These are phyloP conservation scores for Heliornis fulica DNA, from an alignment of 2,113 vertebrate species.

Conservation along the genomic window DNA sequence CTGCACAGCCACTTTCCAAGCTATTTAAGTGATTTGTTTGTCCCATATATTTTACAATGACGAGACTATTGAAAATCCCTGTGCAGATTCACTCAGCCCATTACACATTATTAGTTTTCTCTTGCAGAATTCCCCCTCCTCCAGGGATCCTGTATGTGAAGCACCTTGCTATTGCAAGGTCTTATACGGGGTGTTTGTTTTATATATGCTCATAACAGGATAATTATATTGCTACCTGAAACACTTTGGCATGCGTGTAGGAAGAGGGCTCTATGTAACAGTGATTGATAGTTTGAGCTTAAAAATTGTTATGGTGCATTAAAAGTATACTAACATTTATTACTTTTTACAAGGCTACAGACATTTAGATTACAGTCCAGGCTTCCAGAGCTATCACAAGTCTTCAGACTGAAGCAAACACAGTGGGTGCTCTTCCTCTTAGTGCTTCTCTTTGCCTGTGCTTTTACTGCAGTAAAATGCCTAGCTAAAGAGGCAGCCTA, in stretches of 20 bases:
- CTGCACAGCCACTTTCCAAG: slow-evolving; percentile 32
- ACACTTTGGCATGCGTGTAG: neutral
- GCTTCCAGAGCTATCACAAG: neutral
- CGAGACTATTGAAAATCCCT: slow-evolving; percentile 65
- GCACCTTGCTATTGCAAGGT: slow-evolving; percentile 29
- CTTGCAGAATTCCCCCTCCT: slow-evolving; percentile 29
- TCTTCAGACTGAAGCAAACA: neutral
- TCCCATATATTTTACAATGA: slow-evolving; percentile 66
- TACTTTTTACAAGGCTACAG: slow-evolving; percentile 33
- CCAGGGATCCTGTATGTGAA: slow-evolving; percentile 32
- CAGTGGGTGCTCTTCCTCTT: neutral
- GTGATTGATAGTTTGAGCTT: slow-evolving; percentile 49
- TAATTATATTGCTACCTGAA: slow-evolving; percentile 61
- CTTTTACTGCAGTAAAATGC: neutral
- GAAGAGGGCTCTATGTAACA: neutral
- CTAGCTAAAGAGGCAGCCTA: neutral
- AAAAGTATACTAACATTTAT: slow-evolving; percentile 54
- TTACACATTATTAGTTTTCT: slow-evolving; percentile 62
- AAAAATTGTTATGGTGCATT: slow-evolving; percentile 59
- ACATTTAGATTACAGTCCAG: slow-evolving; percentile 14
- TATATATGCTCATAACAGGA: slow-evolving; percentile 40
- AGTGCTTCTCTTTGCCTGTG: fast-evolving
- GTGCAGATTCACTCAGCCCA: slow-evolving; percentile 51
- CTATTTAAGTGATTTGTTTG: slow-evolving; percentile 61
- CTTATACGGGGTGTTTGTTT: slow-evolving; percentile 55